Evolutionary conservation across 2,797 vertebrate species (phyloP).

Genomic region (Staurois parvus): DNA sequence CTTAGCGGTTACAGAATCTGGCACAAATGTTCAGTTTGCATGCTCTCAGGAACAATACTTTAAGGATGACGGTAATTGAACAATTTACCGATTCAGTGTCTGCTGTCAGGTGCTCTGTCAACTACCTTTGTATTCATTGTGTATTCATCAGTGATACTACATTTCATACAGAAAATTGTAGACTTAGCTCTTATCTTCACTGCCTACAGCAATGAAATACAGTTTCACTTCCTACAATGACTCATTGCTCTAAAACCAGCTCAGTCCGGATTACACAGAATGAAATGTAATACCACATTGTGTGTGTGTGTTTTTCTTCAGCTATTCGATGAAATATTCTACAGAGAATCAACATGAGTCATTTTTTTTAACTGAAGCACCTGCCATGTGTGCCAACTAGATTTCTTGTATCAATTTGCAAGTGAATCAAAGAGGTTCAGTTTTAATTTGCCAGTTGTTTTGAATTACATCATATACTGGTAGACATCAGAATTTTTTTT

Average conservation of each 20-base stretch:
- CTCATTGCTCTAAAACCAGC: background rate
- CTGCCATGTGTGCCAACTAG: background rate
- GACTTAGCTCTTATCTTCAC: background rate
- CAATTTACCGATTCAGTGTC: no score
- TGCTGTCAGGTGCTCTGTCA: background rate
- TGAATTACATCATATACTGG: no score
- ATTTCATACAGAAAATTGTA: background rate
- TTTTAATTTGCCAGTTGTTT: no score
- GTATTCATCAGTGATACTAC: background rate
- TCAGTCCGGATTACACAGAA: background rate
- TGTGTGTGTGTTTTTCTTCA: background rate
- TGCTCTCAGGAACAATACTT: background rate
- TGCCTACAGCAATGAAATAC: conserved; percentile 16
- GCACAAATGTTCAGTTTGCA: background rate
- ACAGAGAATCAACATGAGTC: background rate
- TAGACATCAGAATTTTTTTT: no score
- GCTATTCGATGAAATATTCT: background rate
- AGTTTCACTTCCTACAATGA: conserved; percentile 25
- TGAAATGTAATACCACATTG: background rate
- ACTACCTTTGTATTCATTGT: background rate
- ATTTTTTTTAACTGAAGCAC: no score
- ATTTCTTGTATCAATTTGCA: no score
- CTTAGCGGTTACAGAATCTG: no score
- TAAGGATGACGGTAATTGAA: background rate
- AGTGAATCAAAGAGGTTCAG: no score